Base-by-base conservation (phyloP, 1,140 invertebrate species). In the Drosophila lacertosa region DNA sequence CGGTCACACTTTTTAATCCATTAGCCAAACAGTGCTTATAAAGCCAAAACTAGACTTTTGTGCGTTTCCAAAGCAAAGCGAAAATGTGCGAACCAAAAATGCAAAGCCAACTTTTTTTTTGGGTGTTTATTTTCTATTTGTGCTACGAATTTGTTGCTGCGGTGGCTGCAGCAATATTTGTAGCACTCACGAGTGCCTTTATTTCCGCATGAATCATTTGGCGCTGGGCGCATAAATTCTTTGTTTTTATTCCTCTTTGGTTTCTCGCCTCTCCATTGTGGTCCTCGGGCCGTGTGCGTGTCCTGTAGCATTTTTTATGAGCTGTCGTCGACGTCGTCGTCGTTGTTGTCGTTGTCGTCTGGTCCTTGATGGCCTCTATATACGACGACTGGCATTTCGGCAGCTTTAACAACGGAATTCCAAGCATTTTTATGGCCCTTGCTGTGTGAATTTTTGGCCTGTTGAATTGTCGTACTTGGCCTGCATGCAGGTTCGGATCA, bases 171-270 rank as follows among this genome's bases (percentile, higher is more conserved):
- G 53, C 69, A 74, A 82, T 81, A 75, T 88, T 81, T 88, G 81
- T 67, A 60, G 54, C 74, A 77, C 82, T 78, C 77, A 48, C 66
- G 81, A 81, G 81, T 86, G 82, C 81, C 62, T 81, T 81, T 88
- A 81, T 69, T 86, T 86, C 77, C 74, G 77, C 81, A 88, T 86
- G 81, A 86, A 86, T 86, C 81, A 88, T 88, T 88, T 72, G 69
- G 58, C 47, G 35, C 58, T 53, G 20, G 59, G 73, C 73, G 64
- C 62, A 84, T 86, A 84, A 80, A 83, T 83, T 86, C 63, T 60
- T 73, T 7, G 68, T 67, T 50, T 44, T 58, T 79, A 54, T 62
- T 33, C 33, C 22, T 37, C 11, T 65, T 44, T 15, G 55, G 47
- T 18, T 24, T 15, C 33, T 15, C 22, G 35, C 39, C 50, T 47